Evolutionary conservation across 2,888 invertebrate species (phyloP).

Genomic region (Apantesis nais): DNA sequence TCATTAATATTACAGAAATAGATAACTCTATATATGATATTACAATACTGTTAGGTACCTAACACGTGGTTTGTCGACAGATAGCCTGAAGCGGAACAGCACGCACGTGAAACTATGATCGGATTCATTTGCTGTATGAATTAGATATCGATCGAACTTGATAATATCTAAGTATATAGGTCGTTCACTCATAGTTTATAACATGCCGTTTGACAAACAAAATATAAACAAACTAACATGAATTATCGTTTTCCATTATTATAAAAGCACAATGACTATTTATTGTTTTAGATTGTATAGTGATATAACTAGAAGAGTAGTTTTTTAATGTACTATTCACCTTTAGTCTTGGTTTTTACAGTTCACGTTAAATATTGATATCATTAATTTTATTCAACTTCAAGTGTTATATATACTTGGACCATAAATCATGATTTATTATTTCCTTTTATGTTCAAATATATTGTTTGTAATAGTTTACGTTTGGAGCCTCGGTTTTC

Average conservation of each 20-base stretch:
- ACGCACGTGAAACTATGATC: slow-evolving; percentile 35
- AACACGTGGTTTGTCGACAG: neutral
- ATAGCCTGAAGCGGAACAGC: slow-evolving; percentile 24
- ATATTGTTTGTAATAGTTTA: neutral
- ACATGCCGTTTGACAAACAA: slow-evolving; percentile 10
- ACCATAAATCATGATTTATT: neutral
- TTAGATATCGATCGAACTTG: slow-evolving; percentile 55
- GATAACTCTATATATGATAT: neutral
- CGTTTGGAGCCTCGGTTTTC: too few species aligned
- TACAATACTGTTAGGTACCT: neutral
- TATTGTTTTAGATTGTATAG: neutral
- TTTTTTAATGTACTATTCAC: neutral
- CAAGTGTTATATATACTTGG: neutral
- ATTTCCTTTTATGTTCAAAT: neutral
- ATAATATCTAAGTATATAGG: slow-evolving; percentile 51
- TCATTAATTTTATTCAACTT: neutral
- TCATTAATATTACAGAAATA: neutral
- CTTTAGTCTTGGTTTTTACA: neutral
- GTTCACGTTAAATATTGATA: neutral
- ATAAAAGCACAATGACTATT: neutral
- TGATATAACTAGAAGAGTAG: neutral
- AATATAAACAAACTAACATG: slow-evolving; percentile 9
- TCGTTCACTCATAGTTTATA: slow-evolving; percentile 42
- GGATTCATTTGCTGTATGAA: slow-evolving; percentile 46
- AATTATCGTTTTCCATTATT: neutral